Base-by-base conservation (phyloP, 2,113 vertebrate species). In the Plestiodon gilberti region DNA sequence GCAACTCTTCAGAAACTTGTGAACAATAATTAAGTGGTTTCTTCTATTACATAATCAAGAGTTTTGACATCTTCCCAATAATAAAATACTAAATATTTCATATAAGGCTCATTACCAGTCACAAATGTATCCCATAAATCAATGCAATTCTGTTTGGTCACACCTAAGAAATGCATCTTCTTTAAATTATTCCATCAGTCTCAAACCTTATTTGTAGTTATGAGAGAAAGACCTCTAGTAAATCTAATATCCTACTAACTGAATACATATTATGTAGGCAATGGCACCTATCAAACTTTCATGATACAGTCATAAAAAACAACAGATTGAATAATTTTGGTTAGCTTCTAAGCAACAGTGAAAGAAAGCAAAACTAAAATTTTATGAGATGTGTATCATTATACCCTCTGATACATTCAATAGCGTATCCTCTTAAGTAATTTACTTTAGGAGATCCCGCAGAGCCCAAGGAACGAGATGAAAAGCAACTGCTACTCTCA, bases 351-450 rank as follows among this genome's bases (percentile, higher is more conserved):
- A 83, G 33, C 33, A 83, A 61, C 23, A 71, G 67, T 38, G 35
- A 73, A 20, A 57, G 67, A 82, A 67, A 33, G n/a, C n/a, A 55
- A 55, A 55, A 33, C 22, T 69, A 89, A 89, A 91, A 85, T 87
- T 81, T 69, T 89, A 86, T 74, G 83, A 71, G n/a, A 55, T 87
- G 59, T 90, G 52, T 87, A 88, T 89, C 59, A 83, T 89, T 40
- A 86, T 90, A 40, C 20, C 2, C 10, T 40, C 64, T 40, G 69
- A 90, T 88, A 82, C 57, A 76, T 71, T 86, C 81, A 14, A 2
- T 85, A 40, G 75, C 55, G 85, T 48, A 0, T n/a, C 18, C 18
- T 90, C 62, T 84, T 28, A 65, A 35, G 22, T 52, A 64, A n/a
- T 0, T 1, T 86, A 83, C 0, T 87, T 62, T 22, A 0, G 33